A percentile compares a stretch with the other conserved stretches of the same genome.
Conservation (phyloP, 37 sponge, comb jelly and placozoan genomes). For the Cladorhizidae sp. region DNA sequence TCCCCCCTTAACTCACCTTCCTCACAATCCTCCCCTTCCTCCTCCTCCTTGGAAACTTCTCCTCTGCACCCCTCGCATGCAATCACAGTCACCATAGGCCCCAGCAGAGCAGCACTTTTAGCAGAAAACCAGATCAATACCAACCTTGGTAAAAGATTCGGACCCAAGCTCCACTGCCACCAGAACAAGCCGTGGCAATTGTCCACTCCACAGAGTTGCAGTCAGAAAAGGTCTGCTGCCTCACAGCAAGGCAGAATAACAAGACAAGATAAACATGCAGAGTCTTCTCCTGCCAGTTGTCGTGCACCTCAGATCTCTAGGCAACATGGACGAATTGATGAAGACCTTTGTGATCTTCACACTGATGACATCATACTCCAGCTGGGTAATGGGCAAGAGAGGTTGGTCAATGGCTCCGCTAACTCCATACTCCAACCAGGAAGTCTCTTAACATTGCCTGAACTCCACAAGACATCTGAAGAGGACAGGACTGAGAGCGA, state of each 20-base stretch:
- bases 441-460: slow-evolving; percentile 4
- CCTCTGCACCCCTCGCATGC: not conserved
- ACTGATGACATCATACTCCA: slow-evolving; percentile 42
- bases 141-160: not conserved
- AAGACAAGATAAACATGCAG: not conserved
- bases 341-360: not conserved
- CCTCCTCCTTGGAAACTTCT: slow-evolving; percentile 20
- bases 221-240: slow-evolving; percentile 11
- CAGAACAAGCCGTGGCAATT: too few relatives aligned
- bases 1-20: slow-evolving; percentile 37
- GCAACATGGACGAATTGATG: not conserved
- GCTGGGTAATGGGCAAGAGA: slow-evolving; percentile 15
- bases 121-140: not conserved
- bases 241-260: not conserved
- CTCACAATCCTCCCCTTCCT: slow-evolving; percentile 15
- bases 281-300: not conserved
- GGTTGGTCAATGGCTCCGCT: not conserved
- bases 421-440: not conserved
- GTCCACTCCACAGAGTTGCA: not conserved
- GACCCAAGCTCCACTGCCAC: slow-evolving; percentile 14
- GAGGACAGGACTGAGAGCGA: slow-evolving; percentile 18
- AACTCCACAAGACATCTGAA: not conserved
- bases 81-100: not conserved
- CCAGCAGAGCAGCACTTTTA: not conserved
- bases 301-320: slow-evolving; percentile 10